These are phyloP conservation scores for Parus major DNA, from an alignment of 2,113 vertebrate species.

Conservation along the genomic window DNA sequence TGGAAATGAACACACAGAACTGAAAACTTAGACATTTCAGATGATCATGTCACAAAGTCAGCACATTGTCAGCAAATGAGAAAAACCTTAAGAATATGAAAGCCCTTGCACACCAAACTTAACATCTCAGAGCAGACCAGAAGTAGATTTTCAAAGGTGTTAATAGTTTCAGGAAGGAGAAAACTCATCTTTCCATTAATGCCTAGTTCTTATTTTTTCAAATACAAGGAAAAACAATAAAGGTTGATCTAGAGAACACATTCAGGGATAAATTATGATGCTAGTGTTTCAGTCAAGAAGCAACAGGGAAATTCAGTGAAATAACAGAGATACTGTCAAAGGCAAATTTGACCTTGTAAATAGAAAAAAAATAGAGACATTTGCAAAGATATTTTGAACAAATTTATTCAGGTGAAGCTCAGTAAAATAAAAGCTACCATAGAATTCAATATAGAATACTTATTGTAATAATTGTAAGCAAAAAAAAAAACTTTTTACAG, in stretches of 20 bases:
- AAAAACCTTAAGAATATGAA: background rate
- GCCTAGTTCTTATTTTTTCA: background rate
- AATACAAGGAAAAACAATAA: background rate
- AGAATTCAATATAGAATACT: background rate
- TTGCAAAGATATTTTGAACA: background rate
- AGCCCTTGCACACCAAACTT: background rate
- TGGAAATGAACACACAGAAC: background rate
- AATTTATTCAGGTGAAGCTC: background rate
- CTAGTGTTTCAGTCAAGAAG: background rate
- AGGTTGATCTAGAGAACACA: background rate
- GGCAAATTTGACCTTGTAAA: background rate
- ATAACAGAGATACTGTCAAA: background rate
- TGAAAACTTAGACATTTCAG: background rate
- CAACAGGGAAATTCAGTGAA: background rate
- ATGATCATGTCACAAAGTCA: background rate
- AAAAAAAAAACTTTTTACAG: background rate
- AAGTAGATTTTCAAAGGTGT: background rate
- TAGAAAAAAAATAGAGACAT: background rate
- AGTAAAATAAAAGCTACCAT: background rate
- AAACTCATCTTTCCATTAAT: background rate
- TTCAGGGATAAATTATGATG: background rate
- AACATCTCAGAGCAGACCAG: background rate
- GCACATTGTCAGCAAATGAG: background rate
- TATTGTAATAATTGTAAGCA: background rate
- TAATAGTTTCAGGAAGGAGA: background rate